These are phyloP conservation scores for Heliconius ismenius DNA, from an alignment of 2,888 invertebrate genomes.

Conservation along the genomic window DNA sequence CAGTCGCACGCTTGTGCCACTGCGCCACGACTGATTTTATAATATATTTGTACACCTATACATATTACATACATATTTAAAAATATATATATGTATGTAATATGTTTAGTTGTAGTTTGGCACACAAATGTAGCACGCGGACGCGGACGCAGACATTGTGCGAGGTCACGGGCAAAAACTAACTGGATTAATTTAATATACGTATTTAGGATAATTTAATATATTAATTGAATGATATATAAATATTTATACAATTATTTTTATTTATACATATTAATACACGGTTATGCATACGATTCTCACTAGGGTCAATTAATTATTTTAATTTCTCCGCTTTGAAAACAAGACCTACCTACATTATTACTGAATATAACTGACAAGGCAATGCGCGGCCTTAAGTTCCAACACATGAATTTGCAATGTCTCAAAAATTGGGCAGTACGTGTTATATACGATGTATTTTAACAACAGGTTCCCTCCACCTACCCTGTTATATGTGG, in stretches of 20 bases:
- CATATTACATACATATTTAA: neutral
- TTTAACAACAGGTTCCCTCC: neutral
- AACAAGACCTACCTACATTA: no score
- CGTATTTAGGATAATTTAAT: no score
- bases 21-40: neutral
- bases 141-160: constrained; percentile 15
- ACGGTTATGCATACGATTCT: no score
- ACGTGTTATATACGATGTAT: neutral
- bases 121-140: neutral
- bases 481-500: neutral
- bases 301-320: no score
- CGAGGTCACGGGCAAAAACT: constrained; percentile 15
- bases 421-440: neutral
- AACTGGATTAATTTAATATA: constrained; percentile 1
- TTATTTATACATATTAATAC: no score
- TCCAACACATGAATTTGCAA: neutral
- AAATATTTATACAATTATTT: neutral
- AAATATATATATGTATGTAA: neutral
- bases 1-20: neutral
- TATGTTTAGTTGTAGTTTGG: neutral
- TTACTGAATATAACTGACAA: no score
- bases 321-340: no score
- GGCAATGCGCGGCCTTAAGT: neutral
- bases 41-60: neutral
- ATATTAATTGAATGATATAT: neutral